Conservation (phyloP, 2,797 vertebrate species). For the Semotilus atromaculatus region DNA sequence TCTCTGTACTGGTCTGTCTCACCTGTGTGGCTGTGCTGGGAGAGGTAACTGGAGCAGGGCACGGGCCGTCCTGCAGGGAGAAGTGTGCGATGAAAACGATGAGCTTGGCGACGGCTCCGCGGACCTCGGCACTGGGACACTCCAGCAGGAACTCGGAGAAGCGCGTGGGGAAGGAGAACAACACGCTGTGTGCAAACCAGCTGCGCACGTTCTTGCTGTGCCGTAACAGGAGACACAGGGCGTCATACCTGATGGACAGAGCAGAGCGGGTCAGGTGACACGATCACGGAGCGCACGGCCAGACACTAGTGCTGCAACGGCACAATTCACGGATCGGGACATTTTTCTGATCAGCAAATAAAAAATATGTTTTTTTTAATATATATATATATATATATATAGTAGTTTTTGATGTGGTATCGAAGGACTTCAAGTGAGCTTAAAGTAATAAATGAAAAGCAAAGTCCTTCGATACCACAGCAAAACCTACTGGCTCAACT, state of each 20-base stretch:
- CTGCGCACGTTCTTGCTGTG: slow-evolving; percentile 99
- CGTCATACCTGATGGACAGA: slow-evolving; percentile 88
- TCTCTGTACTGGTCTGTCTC: neutral
- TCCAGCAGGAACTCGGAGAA: slow-evolving; percentile 98
- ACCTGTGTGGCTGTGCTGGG: slow-evolving; percentile 95
- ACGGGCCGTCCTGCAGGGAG: slow-evolving; percentile 96
- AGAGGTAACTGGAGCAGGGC: slow-evolving; percentile 92
- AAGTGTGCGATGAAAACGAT: slow-evolving; percentile 99
- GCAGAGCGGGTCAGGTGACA: neutral
- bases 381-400: no score
- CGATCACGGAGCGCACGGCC: neutral
- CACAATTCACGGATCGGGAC: no score
- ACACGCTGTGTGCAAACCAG: slow-evolving; percentile 98
- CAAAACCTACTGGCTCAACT: no score
- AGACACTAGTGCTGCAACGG: no score
- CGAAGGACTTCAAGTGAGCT: no score
- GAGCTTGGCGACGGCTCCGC: slow-evolving; percentile 96
- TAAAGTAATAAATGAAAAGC: no score
- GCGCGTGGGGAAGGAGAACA: slow-evolving; percentile 95
- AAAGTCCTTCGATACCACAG: no score
- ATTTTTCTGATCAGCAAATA: no score
- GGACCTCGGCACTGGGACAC: slow-evolving; percentile 98
- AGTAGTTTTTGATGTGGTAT: no score
- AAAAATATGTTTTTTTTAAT: no score
- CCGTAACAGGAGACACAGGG: slow-evolving; percentile 94